These are phyloP conservation scores for Mesoclemmys tuberculata DNA, from an alignment of 2,113 vertebrate species.

Conservation along the genomic window DNA sequence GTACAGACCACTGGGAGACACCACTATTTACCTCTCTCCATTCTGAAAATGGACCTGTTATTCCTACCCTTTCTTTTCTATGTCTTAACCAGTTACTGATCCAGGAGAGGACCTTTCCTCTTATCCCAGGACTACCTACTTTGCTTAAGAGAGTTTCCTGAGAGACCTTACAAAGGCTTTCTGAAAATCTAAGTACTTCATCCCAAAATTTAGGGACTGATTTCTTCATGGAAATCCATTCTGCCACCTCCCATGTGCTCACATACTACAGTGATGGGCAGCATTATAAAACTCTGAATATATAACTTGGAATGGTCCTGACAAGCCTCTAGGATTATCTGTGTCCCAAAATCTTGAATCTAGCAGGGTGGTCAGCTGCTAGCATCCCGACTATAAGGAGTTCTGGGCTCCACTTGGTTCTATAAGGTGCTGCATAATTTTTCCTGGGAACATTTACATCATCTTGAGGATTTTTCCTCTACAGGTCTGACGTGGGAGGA, in stretches of 20 bases:
- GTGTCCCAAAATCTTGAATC: background rate
- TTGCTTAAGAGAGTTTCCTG: no score
- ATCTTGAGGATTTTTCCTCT: conserved; percentile 14
- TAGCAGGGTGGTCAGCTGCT: background rate
- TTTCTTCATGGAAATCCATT: background rate
- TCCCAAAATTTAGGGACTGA: background rate
- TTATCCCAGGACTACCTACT: no score
- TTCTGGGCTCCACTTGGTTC: background rate
- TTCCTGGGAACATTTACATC: background rate
- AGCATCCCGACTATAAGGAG: background rate
- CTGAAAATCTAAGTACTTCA: no score
- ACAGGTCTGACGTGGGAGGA: conserved; percentile 95
- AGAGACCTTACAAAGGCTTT: no score
- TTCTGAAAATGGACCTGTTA: no score
- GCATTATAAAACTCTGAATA: background rate
- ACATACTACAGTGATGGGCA: background rate
- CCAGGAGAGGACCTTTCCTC: no score
- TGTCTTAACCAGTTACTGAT: no score
- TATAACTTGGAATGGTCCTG: background rate
- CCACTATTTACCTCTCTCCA: no score
- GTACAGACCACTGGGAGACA: no score
- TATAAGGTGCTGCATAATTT: background rate
- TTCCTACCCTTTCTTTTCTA: no score
- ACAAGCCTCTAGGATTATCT: background rate
- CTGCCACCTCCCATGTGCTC: background rate